Base-by-base conservation (phyloP, 2,888 invertebrate genomes). In the Noctua pronuba region DNA sequence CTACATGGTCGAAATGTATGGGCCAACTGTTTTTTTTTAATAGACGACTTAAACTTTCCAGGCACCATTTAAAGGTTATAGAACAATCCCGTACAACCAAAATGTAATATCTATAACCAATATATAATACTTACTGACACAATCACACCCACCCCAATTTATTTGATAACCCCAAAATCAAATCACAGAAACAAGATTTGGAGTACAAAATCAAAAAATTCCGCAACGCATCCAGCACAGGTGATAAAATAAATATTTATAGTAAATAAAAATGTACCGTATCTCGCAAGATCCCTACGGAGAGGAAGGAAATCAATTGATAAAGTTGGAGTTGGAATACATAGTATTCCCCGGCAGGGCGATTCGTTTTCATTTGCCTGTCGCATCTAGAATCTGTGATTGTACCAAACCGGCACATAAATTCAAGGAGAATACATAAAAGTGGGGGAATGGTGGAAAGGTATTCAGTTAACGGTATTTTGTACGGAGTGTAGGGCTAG, bases 281-380 rank as follows among this genome's bases (percentile, higher is more conserved):
- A 82, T 86, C 87, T 80, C 88, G 68, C 73, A 77, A 87, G 81
- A 76, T 90, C 91, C 91, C 92, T 18, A 62, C 78, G 89, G 93
- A 87, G 85, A 80, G 86, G 86, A 89, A 91, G 91, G 91, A 91
- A 94, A 94, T 94, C 94, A 94, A 94, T 94, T 94, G 94, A 93
- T 92, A 94, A 93, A 93, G 92, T 93, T 93, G 90, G 91, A 89
- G 92, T 93, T 92, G 89, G 91, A 89, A 90, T 89, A 89, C 89
- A 88, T 77, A 77, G 88, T 83, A 88, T 86, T 91, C 91, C 92
- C 92, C 92, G 71, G 83, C 78, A 89, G 93, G 88, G 87, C 92
- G 89, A 94, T 94, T 91, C 91, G 90, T 94, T 94, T 92, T 93
- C 94, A 94, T 94, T 94, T 92, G 92, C 90, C 85, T 89, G 91